Evolutionary conservation across 2,888 invertebrate genomes (phyloP), one percentile per base, ranked within the genome.

Genomic region (Pandemis cinnamomeana): DNA sequence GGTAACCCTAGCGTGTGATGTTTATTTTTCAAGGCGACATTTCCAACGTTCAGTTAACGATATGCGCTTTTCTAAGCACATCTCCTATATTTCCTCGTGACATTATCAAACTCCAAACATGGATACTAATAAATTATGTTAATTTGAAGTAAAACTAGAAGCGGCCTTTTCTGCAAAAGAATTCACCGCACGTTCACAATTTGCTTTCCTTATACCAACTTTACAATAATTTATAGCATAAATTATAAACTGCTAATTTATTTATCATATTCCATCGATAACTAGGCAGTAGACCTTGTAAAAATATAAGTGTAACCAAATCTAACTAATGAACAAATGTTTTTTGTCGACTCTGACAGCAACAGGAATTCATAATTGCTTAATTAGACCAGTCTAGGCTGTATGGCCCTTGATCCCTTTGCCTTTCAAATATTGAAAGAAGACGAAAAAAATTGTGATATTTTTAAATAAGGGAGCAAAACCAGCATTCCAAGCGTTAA

Each of bases 121-220:
- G 48, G 48, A 7, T 27, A n/a, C 48, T 27, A 48, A 64, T 64
- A 64, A 27, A 64, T 64, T 64, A 64, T 48, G 46, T 13, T 55
- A 67, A 53, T 67, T 67, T 51, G 55, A 53, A 11, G 42, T 10
- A 53, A 53, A 53, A 67, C 41, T 67, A 53, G 53, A 42, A 15
- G 48, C 27, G 15, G 48, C 48, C 64, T 64, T 48, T 46, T 15
- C 46, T 13, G 15, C 27, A 20, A 48, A 36, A 64, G 27, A 64
- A 48, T 64, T 64, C 44, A 11, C 46, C 15, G 10, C 20, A 53
- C 53, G 53, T 48, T 55, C 7, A 55, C n/a, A 27, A 48, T 67
- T 67, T 42, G n/a, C 67, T 41, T 67, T 67, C 53, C 67, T 53
- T 36, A 67, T 53, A 15, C 62, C 8, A 62, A 62, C 62, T 58